Evolutionary conservation across 2,797 vertebrate genomes (phyloP), one percentile per base, ranked within the genome.

Genomic region (Sebastes itinus): DNA sequence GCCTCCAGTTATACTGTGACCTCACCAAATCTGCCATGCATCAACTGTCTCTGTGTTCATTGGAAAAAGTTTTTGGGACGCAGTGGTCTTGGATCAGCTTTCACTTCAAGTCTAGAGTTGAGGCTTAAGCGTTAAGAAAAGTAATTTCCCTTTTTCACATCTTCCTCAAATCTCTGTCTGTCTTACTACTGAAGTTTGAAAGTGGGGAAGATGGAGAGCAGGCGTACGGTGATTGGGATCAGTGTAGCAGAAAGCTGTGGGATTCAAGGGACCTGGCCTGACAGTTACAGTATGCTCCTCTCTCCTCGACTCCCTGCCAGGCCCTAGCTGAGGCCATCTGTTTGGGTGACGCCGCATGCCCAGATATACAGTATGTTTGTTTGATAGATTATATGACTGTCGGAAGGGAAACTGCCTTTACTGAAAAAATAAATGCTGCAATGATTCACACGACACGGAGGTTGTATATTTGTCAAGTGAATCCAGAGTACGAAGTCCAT

Each of bases 241-340:
- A 89, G 81, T 89, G 92, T 93, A 90, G 92, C 92, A 90, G 92
- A 93, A 93, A 92, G 92, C 90, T 78, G 85, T 85, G 86, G 80
- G 90, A 87, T 92, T 93, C 88, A 42, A 82, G 87, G 77, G 87
- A 90, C 89, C 85, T 75, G 86, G 86, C 89, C 87, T 92, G 91
- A 93, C 91, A 90, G 87, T 89, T 85, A 87, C 89, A 92, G 88
- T 91, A 89, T 89, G 88, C 86, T 89, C 82, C 78, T 76, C 88
- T 91, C 84, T 75, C 80, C 87, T 88, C 55, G 67, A 84, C 88
- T 80, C 85, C 89, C 89, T 88, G 82, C 88, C 84, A 87, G 77
- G 82, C 87, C 85, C 75, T 49, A 82, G 85, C 88, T 87, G 86
- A 90, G 88, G 78, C 93, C 92, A 93, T 94, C 93, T 95, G 94